Conservation (phyloP, 2,888 invertebrate genomes). For the Chrysina gloriosa region DNA sequence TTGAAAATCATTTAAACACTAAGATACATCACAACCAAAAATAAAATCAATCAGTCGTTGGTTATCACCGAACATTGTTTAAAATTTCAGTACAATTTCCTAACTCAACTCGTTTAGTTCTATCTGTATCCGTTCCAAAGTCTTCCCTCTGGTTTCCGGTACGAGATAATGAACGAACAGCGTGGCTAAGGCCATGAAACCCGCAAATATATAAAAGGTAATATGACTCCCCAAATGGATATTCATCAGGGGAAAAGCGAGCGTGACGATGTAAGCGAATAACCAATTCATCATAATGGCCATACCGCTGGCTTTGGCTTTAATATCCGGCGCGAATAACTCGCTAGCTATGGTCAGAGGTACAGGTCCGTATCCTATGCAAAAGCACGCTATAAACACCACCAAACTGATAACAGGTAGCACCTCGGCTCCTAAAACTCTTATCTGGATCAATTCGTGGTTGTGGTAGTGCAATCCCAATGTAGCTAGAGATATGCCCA, state of each 20-base stretch:
- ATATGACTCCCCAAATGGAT: neutral
- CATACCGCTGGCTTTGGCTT: slow-evolving; percentile 7
- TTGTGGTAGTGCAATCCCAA: slow-evolving; percentile 79
- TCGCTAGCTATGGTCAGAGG: neutral
- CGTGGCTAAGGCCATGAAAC: slow-evolving; percentile 64
- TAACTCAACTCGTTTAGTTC: neutral
- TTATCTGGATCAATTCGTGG: slow-evolving; percentile 66
- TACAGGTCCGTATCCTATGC: slow-evolving; percentile 2
- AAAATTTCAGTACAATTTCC: too few species aligned
- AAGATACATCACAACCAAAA: too few species aligned
- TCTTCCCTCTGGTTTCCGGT: slow-evolving; percentile 43
- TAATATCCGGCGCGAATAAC: neutral
- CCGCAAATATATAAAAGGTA: neutral
- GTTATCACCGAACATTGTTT: too few species aligned
- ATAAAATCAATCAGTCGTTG: too few species aligned
- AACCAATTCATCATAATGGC: slow-evolving; percentile 1
- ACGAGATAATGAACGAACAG: slow-evolving; percentile 70
- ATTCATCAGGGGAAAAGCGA: neutral
- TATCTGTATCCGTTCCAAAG: slow-evolving; percentile 39
- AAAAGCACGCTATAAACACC: slow-evolving; percentile 54
- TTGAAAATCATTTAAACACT: too few species aligned
- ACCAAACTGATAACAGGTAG: slow-evolving; percentile 56
- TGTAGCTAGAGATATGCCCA: slow-evolving; percentile 76
- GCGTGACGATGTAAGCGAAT: neutral
- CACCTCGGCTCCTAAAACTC: slow-evolving; percentile 69